Percentiles rank a stretch among this genome's conserved stretches.
phyloP scores from a whole-genome alignment of 2,888 invertebrate species.

The Catocala nupta region DNA sequence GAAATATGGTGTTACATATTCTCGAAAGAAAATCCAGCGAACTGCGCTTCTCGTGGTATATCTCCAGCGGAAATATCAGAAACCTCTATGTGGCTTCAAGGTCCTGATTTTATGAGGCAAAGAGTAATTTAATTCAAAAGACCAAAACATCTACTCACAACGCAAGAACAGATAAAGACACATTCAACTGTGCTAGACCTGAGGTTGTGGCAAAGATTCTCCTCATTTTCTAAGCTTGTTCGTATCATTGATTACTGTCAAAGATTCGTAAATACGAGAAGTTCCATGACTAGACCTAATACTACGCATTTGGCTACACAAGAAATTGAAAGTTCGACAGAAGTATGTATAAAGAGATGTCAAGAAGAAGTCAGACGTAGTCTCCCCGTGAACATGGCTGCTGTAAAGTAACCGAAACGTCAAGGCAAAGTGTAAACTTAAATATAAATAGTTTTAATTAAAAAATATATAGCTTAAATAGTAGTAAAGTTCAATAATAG shows the following conservation, averaged over 20 bases:
- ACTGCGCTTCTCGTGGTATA: slow-evolving; percentile 7
- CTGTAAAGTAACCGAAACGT: too few relatives aligned
- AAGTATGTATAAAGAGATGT: slow-evolving; percentile 3
- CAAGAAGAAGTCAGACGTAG: too few relatives aligned
- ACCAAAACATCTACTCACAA: background rate
- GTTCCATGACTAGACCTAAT: background rate
- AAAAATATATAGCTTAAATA: too few relatives aligned
- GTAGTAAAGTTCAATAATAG: too few relatives aligned
- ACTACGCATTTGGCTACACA: background rate
- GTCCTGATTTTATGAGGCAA: slow-evolving; percentile 6
- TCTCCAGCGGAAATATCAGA: background rate
- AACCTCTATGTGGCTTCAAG: background rate
- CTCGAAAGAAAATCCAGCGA: slow-evolving; percentile 7
- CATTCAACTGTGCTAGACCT: background rate
- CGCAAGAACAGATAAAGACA: background rate
- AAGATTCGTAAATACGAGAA: background rate
- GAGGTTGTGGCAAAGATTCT: background rate
- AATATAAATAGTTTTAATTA: too few relatives aligned
- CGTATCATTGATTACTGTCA: background rate
- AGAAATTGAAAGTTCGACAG: background rate
- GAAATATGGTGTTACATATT: background rate
- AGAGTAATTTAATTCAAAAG: background rate
- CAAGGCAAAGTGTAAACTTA: too few relatives aligned
- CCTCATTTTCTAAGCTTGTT: background rate
- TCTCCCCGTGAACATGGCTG: too few relatives aligned